Percentiles rank a stretch among this genome's conserved stretches.
Evolutionary conservation across 2,113 vertebrate genomes (phyloP).

Genomic region (Morone saxatilis): DNA sequence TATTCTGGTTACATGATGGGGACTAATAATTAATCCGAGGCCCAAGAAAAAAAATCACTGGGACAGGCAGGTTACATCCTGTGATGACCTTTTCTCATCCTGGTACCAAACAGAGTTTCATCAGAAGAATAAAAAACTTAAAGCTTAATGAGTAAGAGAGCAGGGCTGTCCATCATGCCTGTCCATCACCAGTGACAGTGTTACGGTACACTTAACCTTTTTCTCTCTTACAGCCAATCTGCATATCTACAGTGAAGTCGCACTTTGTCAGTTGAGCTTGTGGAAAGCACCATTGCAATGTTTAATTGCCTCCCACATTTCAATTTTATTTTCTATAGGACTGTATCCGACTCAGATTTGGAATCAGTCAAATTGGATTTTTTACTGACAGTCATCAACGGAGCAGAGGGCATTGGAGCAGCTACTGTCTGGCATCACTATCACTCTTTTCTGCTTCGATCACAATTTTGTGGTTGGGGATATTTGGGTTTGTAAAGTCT

Average conservation of each 20-base stretch:
- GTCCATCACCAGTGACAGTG: slow-evolving; percentile 5
- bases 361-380: too few species aligned
- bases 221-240: background rate
- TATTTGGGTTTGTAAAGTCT: too few species aligned
- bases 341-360: too few species aligned
- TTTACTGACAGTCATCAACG: too few species aligned
- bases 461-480: too few species aligned
- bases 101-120: slow-evolving; percentile 36
- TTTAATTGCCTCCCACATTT: background rate
- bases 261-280: background rate
- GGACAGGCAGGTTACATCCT: slow-evolving; percentile 35
- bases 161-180: slow-evolving; percentile 33
- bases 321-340: background rate
- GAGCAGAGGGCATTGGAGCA: too few species aligned
- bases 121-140: slow-evolving; percentile 11
- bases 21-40: slow-evolving; percentile 57
- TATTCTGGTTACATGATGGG: slow-evolving; percentile 48
- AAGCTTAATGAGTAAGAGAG: slow-evolving; percentile 32
- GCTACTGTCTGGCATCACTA: too few species aligned
- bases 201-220: slow-evolving; percentile 23
- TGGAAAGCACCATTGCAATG: background rate
- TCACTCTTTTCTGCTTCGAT: too few species aligned
- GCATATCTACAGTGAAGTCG: background rate
- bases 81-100: slow-evolving; percentile 49
- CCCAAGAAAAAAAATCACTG: background rate